Evolutionary conservation across 2,797 vertebrate species (phyloP), one percentile per base, ranked within the genome.

Genomic region (Macroramphosus scolopax): DNA sequence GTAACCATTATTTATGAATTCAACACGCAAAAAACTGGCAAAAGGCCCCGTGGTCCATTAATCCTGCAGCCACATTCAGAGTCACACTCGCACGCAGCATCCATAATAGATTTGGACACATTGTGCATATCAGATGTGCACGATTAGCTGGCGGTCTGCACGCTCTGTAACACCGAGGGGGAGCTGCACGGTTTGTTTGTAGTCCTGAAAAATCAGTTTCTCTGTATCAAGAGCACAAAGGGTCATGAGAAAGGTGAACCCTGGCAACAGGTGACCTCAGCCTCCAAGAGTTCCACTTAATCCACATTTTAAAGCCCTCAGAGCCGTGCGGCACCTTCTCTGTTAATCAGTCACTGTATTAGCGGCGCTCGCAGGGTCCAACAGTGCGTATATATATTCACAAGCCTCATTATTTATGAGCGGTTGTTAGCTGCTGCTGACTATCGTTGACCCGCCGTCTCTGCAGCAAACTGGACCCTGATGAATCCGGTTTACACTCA

Each of bases 311-410:
- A 29, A 48, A 55, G 43, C 29, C 17, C 26, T 58, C 24, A 4
- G 41, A 67, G 37, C 28, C 61, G 70, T 61, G 53, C 62, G 58
- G 74, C 56, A 71, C 10, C 30, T 71, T 64, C 51, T 53, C 57
- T 75, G 68, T 68, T 75, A 76, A 84, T 84, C 57, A 72, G 66
- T 76, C 65, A 54, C 51, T 41, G 55, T 20, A 34, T 44, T 62
- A n/a, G 38, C 36, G 12, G 8, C 58, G 51, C 47, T 66, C 35
- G 51, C 49, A 75, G n/a, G 60, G 50, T 52, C 64, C 50, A 61
- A 30, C 20, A 47, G 53, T 68, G 41, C 35, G n/a, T n/a, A 68
- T 72, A 53, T 49, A 17, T 62, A 80, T 76, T 79, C 79, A 70
- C 49, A 24, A 54, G 30, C 18, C 25, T 60, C 37, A 58, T n/a